Percentiles rank a stretch among this genome's conserved stretches.
Evolutionary conservation across 2,113 vertebrate species (phyloP).

Genomic region (Mesitornis unicolor): DNA sequence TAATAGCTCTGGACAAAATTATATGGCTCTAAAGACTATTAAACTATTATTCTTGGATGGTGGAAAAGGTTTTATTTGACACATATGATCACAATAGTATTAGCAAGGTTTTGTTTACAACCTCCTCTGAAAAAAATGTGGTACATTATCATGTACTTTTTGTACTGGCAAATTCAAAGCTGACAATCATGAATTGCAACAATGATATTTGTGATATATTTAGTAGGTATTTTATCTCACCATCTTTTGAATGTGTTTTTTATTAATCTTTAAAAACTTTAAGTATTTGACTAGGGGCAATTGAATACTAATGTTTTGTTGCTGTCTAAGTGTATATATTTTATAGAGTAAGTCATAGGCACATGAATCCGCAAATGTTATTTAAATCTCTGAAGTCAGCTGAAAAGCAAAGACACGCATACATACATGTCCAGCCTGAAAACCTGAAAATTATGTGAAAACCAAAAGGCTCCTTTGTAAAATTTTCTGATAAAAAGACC

Average conservation of each 20-base stretch:
- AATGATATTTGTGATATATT: background rate
- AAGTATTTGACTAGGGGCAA: slow-evolving; percentile 14
- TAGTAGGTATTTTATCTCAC: background rate
- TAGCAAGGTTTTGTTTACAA: slow-evolving; percentile 40
- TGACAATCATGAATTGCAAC: slow-evolving; percentile 32
- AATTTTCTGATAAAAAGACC: slow-evolving; percentile 53
- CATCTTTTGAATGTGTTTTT: background rate
- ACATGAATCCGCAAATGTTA: slow-evolving; percentile 54
- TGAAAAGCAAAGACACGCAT: slow-evolving; percentile 67
- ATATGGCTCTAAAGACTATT: slow-evolving; percentile 57
- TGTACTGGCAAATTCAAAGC: background rate
- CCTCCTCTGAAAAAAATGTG: background rate
- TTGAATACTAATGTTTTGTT: background rate
- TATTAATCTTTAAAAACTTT: slow-evolving; percentile 57
- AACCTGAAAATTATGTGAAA: slow-evolving; percentile 64
- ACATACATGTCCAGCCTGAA: slow-evolving; percentile 41
- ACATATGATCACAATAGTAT: slow-evolving; percentile 41
- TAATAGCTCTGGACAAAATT: slow-evolving; percentile 72
- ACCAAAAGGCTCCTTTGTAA: slow-evolving; percentile 45
- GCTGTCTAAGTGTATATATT: slow-evolving; percentile 46
- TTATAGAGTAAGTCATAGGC: slow-evolving; percentile 43
- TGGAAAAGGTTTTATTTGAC: slow-evolving; percentile 47
- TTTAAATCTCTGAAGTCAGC: slow-evolving; percentile 69
- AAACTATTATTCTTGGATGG: slow-evolving; percentile 65
- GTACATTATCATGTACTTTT: slow-evolving; percentile 20